Evolutionary conservation across 2,113 vertebrate genomes (phyloP), one percentile per base, ranked within the genome.

Genomic region (Turdus rufiventris): DNA sequence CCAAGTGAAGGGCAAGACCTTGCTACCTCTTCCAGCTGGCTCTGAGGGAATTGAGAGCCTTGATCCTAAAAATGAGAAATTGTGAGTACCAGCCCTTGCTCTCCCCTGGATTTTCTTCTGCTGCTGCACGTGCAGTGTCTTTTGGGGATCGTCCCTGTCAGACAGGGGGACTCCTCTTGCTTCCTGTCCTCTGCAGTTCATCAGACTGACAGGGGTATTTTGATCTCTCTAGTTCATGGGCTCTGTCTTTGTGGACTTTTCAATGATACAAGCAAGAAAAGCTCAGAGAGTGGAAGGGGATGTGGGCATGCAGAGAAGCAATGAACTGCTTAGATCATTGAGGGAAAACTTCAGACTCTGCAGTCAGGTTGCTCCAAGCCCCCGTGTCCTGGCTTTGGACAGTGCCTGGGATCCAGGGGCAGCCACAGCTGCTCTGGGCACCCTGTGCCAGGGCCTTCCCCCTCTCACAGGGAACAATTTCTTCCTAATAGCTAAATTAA

Each of bases 1-100:
- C n/a, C 98, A 98, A 92, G 96, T 98, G n/a, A 96, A 98, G 83
- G 99, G 99, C 56, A 98, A 98, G 94, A 99, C 99, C 3, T 92
- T 99, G 79, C 97, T 99, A 85, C 98, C 99, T 57, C 97, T 98
- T 45, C 99, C 99, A 40, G 87, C 91, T 12, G 98, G 96, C 38
- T 97, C 92, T 0, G 98, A 99, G 91, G 96, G 93, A 42, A 81
- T 98, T 0, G 98, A 98, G 68, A 97, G 97, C 62, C 80, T 91
- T 21, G 97, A 98, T 62, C 94, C 97, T 16, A 94, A 97, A 80
- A 94, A 73, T 1, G 97, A 98, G 83, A 97, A 96, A 31, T 81
- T 18, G 99, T 98, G 96, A 98, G 98, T 98, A 42, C 3, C 63
- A 5, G 1, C 40, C 38, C 33, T 26, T 12, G n/a, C 57, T 86